Conservation (phyloP, 2,113 vertebrate genomes). For the Amblyornis subalaris region DNA sequence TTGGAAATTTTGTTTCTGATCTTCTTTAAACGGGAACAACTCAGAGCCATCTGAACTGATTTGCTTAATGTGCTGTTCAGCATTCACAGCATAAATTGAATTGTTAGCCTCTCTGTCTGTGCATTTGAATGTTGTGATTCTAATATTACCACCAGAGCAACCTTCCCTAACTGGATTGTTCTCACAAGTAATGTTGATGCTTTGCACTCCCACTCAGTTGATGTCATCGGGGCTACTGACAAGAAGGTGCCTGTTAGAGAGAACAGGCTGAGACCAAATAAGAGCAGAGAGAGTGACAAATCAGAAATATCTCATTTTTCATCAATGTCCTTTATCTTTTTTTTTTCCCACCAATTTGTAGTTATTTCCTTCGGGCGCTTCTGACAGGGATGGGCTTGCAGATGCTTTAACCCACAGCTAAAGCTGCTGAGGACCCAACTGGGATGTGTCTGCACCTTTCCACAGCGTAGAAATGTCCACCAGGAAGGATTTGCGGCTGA, state of each 20-base stretch:
- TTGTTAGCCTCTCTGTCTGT: conserved; percentile 46
- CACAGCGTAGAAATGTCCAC: not conserved
- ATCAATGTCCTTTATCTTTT: not conserved
- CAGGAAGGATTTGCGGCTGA: not conserved
- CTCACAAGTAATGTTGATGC: conserved; percentile 32
- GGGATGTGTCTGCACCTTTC: not conserved
- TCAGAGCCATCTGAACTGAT: conserved; percentile 33
- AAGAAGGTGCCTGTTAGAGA: conserved; percentile 40
- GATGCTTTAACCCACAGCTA: not conserved
- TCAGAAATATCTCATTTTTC: not conserved
- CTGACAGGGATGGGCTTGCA: not conserved
- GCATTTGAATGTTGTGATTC: conserved; percentile 54
- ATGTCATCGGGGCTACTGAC: conserved; percentile 25
- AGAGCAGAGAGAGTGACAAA: not conserved
- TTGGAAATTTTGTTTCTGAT: conserved; percentile 44
- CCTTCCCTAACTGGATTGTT: conserved; percentile 43
- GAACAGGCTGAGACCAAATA: not conserved
- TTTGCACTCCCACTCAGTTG: conserved; percentile 47
- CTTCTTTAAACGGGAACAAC: conserved; percentile 35
- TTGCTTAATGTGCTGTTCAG: conserved; percentile 45
- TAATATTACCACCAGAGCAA: conserved; percentile 27
- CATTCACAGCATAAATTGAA: conserved; percentile 41
- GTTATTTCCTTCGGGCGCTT: not conserved
- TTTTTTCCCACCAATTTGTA: not conserved
- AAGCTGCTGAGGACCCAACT: not conserved